Conservation (phyloP, 2,113 vertebrate species). For the Natator depressus region DNA sequence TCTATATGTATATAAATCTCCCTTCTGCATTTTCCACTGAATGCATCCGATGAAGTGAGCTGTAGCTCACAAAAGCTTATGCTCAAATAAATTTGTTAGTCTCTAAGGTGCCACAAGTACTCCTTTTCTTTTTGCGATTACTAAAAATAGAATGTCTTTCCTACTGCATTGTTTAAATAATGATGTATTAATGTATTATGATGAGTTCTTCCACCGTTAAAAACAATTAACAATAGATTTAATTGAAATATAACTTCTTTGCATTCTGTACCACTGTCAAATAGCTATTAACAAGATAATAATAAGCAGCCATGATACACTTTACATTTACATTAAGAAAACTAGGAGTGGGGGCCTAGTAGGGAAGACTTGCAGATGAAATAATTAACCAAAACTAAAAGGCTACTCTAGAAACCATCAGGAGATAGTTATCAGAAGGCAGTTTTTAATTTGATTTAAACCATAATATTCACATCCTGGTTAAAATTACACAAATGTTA, state of each 20-base stretch:
- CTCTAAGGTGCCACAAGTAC: too few relatives aligned
- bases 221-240: neutral
- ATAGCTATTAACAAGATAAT: neutral
- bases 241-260: slow-evolving; percentile 22
- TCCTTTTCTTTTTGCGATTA: too few relatives aligned
- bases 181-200: slow-evolving; percentile 1
- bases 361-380: neutral
- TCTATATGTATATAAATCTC: too few relatives aligned
- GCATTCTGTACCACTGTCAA: neutral
- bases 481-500: slow-evolving; percentile 13
- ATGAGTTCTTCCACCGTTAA: neutral
- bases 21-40: too few relatives aligned
- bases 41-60: too few relatives aligned
- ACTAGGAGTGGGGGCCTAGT: neutral
- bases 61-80: too few relatives aligned
- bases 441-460: neutral
- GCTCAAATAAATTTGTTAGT: too few relatives aligned
- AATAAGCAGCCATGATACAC: slow-evolving; percentile 7
- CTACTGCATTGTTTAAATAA: slow-evolving; percentile 34
- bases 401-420: slow-evolving; percentile 13
- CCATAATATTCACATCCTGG: neutral
- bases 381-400: slow-evolving; percentile 22
- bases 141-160: neutral
- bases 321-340: slow-evolving; percentile 38
- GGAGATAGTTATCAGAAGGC: neutral